These are phyloP conservation scores for Pelecanoides urinatrix DNA, from an alignment of 2,113 vertebrate genomes.

Conservation along the genomic window DNA sequence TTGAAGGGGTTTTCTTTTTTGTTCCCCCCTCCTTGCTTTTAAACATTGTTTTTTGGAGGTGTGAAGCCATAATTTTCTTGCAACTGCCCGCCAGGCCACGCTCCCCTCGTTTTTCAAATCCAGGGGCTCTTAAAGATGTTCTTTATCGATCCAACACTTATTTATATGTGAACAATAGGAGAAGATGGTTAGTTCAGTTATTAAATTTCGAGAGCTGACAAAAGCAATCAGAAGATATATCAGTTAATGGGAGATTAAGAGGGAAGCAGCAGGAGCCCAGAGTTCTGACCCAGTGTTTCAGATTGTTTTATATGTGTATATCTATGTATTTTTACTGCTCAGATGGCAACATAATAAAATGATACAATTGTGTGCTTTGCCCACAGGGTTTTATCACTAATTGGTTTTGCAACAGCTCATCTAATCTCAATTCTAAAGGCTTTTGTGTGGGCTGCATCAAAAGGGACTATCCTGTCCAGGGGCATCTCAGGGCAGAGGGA, in stretches of 20 bases:
- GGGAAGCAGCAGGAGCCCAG: background rate
- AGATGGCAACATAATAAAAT: slow-evolving; percentile 36
- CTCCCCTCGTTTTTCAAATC: background rate
- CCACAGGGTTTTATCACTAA: slow-evolving; percentile 57
- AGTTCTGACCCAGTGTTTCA: slow-evolving; percentile 33
- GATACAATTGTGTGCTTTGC: slow-evolving; percentile 28
- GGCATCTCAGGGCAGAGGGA: background rate
- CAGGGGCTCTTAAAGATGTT: slow-evolving; percentile 24
- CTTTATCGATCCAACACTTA: slow-evolving; percentile 34
- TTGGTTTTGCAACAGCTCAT: slow-evolving; percentile 41
- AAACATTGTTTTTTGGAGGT: background rate
- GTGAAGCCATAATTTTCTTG: background rate
- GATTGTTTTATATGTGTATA: background rate
- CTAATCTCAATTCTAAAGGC: background rate
- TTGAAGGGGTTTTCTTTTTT: background rate
- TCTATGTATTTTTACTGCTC: slow-evolving; percentile 6
- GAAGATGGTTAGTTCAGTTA: slow-evolving; percentile 30
- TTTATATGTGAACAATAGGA: slow-evolving; percentile 25
- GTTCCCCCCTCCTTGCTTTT: background rate
- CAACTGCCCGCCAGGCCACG: background rate
- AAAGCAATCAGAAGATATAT: slow-evolving; percentile 64
- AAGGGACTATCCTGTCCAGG: background rate
- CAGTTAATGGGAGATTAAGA: slow-evolving; percentile 63
- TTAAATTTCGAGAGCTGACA: slow-evolving; percentile 64
- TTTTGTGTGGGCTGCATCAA: background rate